Evolutionary conservation across 2,113 vertebrate genomes (phyloP), one percentile per base, ranked within the genome.

Genomic region (Cairina moschata): DNA sequence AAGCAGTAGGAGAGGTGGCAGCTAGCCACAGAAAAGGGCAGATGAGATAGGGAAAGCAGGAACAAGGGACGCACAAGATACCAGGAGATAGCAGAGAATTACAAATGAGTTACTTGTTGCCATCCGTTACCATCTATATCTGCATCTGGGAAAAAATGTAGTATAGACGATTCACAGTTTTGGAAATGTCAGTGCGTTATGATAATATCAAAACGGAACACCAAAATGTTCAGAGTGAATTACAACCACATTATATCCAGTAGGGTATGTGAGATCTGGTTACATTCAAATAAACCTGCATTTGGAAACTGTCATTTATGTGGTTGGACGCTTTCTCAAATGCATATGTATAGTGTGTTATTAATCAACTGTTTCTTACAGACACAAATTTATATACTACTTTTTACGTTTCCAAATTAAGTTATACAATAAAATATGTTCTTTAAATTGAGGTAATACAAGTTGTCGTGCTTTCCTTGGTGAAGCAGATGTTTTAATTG

Each of bases 271-370:
- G 23, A 13, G 75, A 93, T 90, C 95, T 93, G 85, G 94, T 91
- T 92, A 86, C 96, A 97, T 90, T 90, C 92, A 97, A 96, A 97
- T 90, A 95, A 96, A 95, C 3, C 3, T 95, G 91, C 90, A 83
- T 96, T 97, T 97, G 94, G 86, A 96, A 97, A 95, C 86, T 12
- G 1, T n/a, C 92, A 95, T 96, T 94, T 95, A 60, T 78, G 74
- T 91, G 83, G 84, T 9, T 83, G 92, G 63, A 56, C 59, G 88
- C 72, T 73, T 96, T 81, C 95, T 96, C 78, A 75, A 84, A 91
- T 91, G 68, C 86, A 63, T 96, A 91, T 89, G 60, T 80, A 56
- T 88, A 95, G 76, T 59, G 80, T 79, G 84, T 87, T 97, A 92
- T 88, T 95, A 96, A 97, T 75, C 46, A 90, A 58, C 59, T 68